phyloP scores from a whole-genome alignment of 2,888 invertebrate species.

The Nephrotoma flavescens region DNA sequence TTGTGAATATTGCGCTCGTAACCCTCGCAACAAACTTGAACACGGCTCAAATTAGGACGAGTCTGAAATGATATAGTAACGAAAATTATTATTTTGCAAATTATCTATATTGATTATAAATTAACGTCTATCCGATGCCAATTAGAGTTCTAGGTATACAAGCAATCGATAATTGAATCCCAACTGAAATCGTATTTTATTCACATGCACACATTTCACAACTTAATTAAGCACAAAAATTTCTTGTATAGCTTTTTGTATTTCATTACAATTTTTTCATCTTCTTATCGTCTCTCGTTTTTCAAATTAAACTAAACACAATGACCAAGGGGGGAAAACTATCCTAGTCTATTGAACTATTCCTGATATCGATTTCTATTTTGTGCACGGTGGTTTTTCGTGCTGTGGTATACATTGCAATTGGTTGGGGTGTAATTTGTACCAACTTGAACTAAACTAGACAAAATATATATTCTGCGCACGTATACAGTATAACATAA shows the following conservation, averaged over 20 bases:
- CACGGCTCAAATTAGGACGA: conserved; percentile 43
- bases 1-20: conserved; percentile 45
- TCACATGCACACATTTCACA: background rate
- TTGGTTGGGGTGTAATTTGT: background rate
- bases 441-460: background rate
- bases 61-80: conserved; percentile 29
- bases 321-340: background rate
- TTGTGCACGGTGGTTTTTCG: background rate
- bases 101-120: background rate
- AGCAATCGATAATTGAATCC: no score
- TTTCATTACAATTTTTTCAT: no score
- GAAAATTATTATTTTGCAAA: background rate
- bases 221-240: background rate
- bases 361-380: background rate
- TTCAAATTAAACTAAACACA: background rate
- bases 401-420: background rate
- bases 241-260: no score
- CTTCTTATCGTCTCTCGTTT: background rate
- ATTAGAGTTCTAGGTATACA: no score
- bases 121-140: no score
- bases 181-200: no score
- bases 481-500: background rate
- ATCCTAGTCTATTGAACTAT: background rate
- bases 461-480: background rate
- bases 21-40: conserved; percentile 57